Evolutionary conservation across 2,888 invertebrate genomes (phyloP).

Genomic region (Muscina levida): DNA sequence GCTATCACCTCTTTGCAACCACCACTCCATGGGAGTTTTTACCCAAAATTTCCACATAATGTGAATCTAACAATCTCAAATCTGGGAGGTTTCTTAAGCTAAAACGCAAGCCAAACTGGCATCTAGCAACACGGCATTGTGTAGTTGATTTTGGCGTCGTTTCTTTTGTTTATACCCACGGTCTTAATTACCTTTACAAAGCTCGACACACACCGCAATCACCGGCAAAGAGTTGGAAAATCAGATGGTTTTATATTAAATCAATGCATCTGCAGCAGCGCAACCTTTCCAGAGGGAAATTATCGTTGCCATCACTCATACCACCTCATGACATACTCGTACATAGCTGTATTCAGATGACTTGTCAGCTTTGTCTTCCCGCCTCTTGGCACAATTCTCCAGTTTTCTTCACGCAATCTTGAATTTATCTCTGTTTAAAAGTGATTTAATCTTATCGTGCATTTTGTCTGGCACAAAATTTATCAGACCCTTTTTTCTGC

Average conservation of each 20-base stretch:
- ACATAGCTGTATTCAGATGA: background rate
- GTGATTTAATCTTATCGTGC: conserved; percentile 56
- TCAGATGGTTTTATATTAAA: conserved; percentile 27
- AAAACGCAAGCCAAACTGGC: background rate
- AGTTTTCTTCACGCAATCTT: conserved; percentile 1
- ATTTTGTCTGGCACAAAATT: conserved; percentile 26
- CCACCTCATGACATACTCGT: too few species aligned
- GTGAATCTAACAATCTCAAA: background rate
- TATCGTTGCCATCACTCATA: background rate
- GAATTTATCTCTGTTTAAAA: conserved; percentile 44
- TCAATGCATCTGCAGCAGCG: conserved; percentile 27
- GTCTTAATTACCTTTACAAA: conserved; percentile 54
- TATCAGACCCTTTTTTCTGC: background rate
- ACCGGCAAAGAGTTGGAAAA: background rate
- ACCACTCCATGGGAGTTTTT: background rate
- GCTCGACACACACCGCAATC: background rate
- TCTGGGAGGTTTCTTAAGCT: too few species aligned
- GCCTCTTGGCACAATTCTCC: background rate
- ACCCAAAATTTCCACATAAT: background rate
- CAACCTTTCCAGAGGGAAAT: background rate
- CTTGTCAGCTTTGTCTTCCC: background rate
- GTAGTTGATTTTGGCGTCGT: background rate
- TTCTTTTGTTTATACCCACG: conserved; percentile 45
- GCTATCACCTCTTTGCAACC: background rate
- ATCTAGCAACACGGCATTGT: conserved; percentile 1